These are phyloP conservation scores for Etheostoma spectabile DNA, from an alignment of 2,113 vertebrate genomes.

Conservation along the genomic window DNA sequence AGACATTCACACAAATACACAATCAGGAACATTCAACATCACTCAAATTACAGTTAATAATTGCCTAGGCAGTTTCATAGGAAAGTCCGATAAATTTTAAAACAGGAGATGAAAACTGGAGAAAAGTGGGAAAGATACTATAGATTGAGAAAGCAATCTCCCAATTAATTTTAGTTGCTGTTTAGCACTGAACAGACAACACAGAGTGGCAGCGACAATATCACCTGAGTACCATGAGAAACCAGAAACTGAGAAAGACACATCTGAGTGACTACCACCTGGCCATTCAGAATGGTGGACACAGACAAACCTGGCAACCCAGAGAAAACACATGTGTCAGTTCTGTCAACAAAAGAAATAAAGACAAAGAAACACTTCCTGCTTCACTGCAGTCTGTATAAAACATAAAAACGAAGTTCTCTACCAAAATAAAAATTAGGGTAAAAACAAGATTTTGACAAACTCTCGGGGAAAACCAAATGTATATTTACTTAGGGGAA, in stretches of 20 bases:
- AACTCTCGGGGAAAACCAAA: background rate
- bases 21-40: background rate
- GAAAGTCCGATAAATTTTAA: background rate
- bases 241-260: background rate
- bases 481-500: background rate
- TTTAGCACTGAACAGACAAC: background rate
- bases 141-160: background rate
- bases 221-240: background rate
- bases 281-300: slow-evolving; percentile 1
- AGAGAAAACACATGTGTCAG: background rate
- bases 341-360: background rate
- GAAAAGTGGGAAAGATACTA: background rate
- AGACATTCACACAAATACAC: slow-evolving; percentile 8
- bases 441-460: background rate
- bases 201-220: background rate
- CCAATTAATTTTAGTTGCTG: too few species aligned
- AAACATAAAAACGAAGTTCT: background rate
- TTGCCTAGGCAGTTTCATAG: background rate
- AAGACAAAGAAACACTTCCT: background rate
- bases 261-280: background rate
- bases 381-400: background rate
- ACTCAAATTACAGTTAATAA: slow-evolving; percentile 10
- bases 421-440: background rate
- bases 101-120: background rate
- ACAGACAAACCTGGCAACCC: slow-evolving; percentile 8